A percentile compares a stretch with the other conserved stretches of the same genome.
phyloP scores from a whole-genome alignment of 2,888 invertebrate species.

The Scelioninae gen. 1 region DNA sequence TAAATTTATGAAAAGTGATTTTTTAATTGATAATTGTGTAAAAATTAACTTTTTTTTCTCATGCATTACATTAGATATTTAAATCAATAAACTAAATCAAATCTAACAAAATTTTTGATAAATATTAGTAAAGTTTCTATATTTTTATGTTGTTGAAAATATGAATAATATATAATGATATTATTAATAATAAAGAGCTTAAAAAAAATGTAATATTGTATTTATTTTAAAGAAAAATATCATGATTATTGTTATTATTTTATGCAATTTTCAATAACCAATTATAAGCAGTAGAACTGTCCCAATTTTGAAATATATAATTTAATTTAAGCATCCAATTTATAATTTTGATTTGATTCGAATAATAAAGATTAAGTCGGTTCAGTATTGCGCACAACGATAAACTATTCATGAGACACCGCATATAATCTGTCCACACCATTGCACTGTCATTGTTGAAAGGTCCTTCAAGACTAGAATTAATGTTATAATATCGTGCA shows the following conservation, averaged over 20 bases:
- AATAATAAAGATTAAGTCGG: slow-evolving; percentile 8
- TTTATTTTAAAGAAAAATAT: too few relatives aligned
- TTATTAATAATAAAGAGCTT: too few relatives aligned
- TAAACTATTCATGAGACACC: slow-evolving; percentile 21
- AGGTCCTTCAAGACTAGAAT: slow-evolving; percentile 18
- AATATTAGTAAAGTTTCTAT: too few relatives aligned
- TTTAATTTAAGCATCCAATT: slow-evolving; percentile 8
- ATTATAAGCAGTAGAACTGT: neutral
- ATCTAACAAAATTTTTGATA: too few relatives aligned
- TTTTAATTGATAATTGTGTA: too few relatives aligned
- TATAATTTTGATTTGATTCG: slow-evolving; percentile 1
- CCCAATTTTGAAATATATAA: neutral
- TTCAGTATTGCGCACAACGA: neutral
- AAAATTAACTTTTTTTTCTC: too few relatives aligned
- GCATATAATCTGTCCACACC: slow-evolving; percentile 4
- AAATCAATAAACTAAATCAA: too few relatives aligned
- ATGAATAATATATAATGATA: too few relatives aligned
- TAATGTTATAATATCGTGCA: slow-evolving; percentile 3
- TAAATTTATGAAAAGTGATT: too few relatives aligned
- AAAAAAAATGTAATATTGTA: too few relatives aligned
- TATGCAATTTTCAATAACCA: neutral
- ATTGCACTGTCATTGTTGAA: slow-evolving; percentile 19
- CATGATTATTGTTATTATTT: neutral
- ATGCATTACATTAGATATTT: too few relatives aligned
- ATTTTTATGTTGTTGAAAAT: too few relatives aligned